Evolutionary conservation across 2,797 vertebrate species (phyloP).

Genomic region (Sebastes wilsoni): DNA sequence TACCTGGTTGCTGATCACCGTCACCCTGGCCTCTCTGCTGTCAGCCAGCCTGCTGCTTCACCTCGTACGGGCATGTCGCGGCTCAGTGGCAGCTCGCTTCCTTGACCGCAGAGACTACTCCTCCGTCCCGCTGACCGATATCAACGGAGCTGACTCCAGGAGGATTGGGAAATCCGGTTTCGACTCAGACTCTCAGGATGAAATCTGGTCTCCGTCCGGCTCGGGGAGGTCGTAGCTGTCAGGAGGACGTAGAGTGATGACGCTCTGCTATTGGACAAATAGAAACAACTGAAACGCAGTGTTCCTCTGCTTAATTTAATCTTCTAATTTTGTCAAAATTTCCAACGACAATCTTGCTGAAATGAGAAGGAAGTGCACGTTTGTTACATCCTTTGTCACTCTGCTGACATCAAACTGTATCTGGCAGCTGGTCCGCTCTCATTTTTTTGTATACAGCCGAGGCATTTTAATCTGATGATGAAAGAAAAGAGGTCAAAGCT

Average conservation of each 20-base stretch:
- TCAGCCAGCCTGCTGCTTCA: slow-evolving; percentile 69
- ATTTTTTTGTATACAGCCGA: not conserved
- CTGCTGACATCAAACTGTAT: not conserved
- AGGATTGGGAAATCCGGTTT: not conserved
- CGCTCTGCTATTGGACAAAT: slow-evolving; percentile 11
- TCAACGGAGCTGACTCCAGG: slow-evolving; percentile 30
- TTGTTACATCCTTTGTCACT: not conserved
- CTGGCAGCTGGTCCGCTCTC: not conserved
- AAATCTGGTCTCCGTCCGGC: slow-evolving; percentile 41
- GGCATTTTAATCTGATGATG: not conserved
- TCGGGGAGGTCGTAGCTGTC: not conserved
- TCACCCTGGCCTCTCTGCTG: slow-evolving; percentile 61
- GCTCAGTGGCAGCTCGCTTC: not conserved
- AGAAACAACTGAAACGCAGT: not conserved
- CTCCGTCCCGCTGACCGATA: slow-evolving; percentile 72
- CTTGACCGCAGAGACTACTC: slow-evolving; percentile 52
- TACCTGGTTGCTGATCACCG: slow-evolving; percentile 71
- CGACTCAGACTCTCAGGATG: slow-evolving; percentile 70
- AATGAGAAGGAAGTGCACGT: not conserved
- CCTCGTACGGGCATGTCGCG: slow-evolving; percentile 40
- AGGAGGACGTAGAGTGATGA: not conserved
- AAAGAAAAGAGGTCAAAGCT: not conserved
- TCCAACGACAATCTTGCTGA: not conserved
- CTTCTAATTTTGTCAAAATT: not conserved
- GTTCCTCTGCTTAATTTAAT: not conserved